Evolutionary conservation across 2,888 invertebrate genomes (phyloP), one percentile per base, ranked within the genome.

Genomic region (Apantesis nais): DNA sequence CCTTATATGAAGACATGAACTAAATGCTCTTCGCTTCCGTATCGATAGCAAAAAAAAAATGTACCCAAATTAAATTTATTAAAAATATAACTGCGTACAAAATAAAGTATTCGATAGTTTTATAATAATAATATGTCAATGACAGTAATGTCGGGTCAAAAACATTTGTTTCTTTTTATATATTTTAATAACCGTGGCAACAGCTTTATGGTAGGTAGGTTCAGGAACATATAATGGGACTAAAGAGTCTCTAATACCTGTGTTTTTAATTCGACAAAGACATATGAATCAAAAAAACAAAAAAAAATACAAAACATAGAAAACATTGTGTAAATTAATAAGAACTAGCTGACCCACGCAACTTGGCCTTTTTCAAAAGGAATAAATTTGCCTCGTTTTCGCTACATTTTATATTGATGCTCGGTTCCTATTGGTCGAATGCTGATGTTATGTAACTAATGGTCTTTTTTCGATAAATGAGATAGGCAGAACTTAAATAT

Each of bases 11-110:
- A 37, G 37, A 34, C 16, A 25, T 62, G 37, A 37, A 60, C 29
- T 22, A 31, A n/a, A 39, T 41, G 29, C 66, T 37, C 16, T 55
- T 55, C 25, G 34, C 25, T 55, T 22, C 65, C 0, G n/a, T 14
- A 55, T 25, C 39, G n/a, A 25, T 66, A 34, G n/a, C 1, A 55
- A 52, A 55, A 55, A 52, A 66, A 52, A 12, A 37, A 66, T 1
- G 7, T 55, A 39, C 25, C 0, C 31, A 34, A 11, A 65, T 2
- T 39, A 31, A 34, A 29, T 63, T 25, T 5, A 12, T 48, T 11
- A n/a, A 65, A 64, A 29, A 34, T 34, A 65, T 8, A 65, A 14
- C 34, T 48, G 48, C 19, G 8, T 65, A 65, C n/a, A 65, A 65
- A 65, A 52, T 34, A 65, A 29, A 29, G 7, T 29, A 29, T 16